Evolutionary conservation across 2,888 invertebrate genomes (phyloP), one percentile per base, ranked within the genome.

Genomic region (Diaperis boleti): DNA sequence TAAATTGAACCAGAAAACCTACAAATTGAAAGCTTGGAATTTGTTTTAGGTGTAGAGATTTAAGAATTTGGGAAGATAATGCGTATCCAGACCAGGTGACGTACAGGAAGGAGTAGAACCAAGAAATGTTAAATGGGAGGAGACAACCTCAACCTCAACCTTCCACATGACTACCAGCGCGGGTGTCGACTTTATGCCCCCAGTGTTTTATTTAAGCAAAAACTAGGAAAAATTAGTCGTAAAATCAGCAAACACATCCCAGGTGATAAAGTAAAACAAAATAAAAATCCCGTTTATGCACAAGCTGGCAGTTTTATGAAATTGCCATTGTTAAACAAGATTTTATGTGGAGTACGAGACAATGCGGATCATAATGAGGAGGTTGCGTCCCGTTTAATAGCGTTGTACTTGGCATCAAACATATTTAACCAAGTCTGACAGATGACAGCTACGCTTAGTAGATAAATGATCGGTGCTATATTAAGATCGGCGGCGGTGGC

Each of bases 381-480:
- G 61, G 61, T 37, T 61, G 61, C 45, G 61, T 61, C 37, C 60
- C 60, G 60, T 60, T 60, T 60, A 60, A 60, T 60, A 60, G 60
- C 60, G 60, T 44, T 60, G 52, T 55, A 61, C 44, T 64, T 64
- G 64, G 64, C 62, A 64, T 66, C 66, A 57, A 64, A 64, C 61
- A 65, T 62, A 62, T 65, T 62, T 65, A 65, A 65, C 65, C 62
- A 45, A 52, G 52, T 55, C 54, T 66, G 66, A 66, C 66, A 62
- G 64, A 62, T 65, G 67, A 67, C 67, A 64, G 62, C 59, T 64
- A 56, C 49, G 44, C 44, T 62, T 61, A 44, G 37, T 67, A 69
- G 68, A 69, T 64, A 68, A 65, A 65, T 68, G 65, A 69, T 69
- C 65, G 29, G 59, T 67, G 66, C 68, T 71, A 70, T 65, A 69